A percentile compares a stretch with the other conserved stretches of the same genome.
These are phyloP conservation scores for Orussus abietinus DNA, from an alignment of 1,140 invertebrate genomes.

Conservation along the genomic window DNA sequence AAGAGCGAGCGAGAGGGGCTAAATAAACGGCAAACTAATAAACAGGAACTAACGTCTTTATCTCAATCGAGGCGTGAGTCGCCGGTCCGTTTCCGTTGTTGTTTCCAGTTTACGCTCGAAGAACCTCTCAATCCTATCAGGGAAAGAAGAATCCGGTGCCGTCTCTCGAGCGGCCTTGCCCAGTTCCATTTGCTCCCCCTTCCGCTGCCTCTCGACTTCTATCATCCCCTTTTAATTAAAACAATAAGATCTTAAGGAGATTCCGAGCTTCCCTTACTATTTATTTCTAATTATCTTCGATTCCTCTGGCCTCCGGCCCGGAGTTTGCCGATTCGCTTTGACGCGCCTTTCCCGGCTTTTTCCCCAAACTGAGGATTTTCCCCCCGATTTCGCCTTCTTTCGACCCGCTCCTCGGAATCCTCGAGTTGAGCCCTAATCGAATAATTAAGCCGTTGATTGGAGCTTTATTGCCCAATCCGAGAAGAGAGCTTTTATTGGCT, in stretches of 20 bases:
- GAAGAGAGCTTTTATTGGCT: constrained; percentile 52
- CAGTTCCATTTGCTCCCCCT: constrained; percentile 23
- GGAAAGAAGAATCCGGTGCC: constrained; percentile 26
- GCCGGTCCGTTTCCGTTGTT: constrained; percentile 46
- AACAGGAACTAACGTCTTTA: constrained; percentile 44
- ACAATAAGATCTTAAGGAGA: constrained; percentile 41
- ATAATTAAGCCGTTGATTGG: constrained; percentile 55
- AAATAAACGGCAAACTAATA: constrained; percentile 46
- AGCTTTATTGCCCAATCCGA: constrained; percentile 54
- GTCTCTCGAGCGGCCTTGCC: constrained; percentile 29
- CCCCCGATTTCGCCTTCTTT: constrained; percentile 7
- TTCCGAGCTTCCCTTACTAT: constrained; percentile 35
- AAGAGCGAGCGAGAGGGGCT: constrained; percentile 36
- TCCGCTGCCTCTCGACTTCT: too few species aligned
- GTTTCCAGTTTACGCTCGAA: constrained; percentile 49
- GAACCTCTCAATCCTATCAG: constrained; percentile 49
- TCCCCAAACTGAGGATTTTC: constrained; percentile 5
- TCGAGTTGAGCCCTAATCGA: too few species aligned
- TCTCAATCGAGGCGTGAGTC: constrained; percentile 47
- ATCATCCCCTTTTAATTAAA: constrained; percentile 51
- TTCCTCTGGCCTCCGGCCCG: constrained; percentile 35
- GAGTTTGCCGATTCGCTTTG: constrained; percentile 20
- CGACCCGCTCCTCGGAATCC: constrained; percentile 15
- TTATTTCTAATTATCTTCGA: constrained; percentile 56
- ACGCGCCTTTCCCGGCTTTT: constrained; percentile 7